Evolutionary conservation across 2,797 vertebrate species (phyloP).

Genomic region (Lithobates sylvaticus): DNA sequence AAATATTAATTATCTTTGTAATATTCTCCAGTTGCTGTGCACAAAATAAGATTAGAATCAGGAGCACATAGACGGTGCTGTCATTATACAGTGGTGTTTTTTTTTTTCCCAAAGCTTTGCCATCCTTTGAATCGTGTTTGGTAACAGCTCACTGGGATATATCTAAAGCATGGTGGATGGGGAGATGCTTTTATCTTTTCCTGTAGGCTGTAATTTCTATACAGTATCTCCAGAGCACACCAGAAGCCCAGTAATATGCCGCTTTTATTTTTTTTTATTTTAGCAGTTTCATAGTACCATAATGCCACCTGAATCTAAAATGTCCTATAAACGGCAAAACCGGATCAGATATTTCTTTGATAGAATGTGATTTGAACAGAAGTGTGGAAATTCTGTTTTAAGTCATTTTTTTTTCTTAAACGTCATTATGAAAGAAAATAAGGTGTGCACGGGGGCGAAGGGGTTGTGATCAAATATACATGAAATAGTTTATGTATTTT

Average conservation of each 20-base stretch:
- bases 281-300: not conserved
- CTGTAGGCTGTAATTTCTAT: conserved; percentile 46
- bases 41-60: not conserved
- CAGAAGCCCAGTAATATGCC: conserved; percentile 15
- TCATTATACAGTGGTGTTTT: not conserved
- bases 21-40: not conserved
- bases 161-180: conserved; percentile 7
- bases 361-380: conserved; percentile 3
- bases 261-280: not conserved
- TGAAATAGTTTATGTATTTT: conserved; percentile 27
- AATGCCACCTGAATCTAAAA: not conserved
- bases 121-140: conserved; percentile 7
- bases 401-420: conserved; percentile 19
- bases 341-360: conserved; percentile 7
- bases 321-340: not conserved
- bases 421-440: conserved; percentile 20
- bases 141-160: conserved; percentile 1
- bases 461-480: conserved; percentile 43
- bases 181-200: conserved; percentile 50
- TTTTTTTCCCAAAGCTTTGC: not conserved
- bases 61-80: not conserved
- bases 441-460: not conserved
- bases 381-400: conserved; percentile 17
- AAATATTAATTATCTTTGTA: not conserved
- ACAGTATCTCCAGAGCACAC: conserved; percentile 19